Evolutionary conservation across 1,140 invertebrate genomes (phyloP).

Genomic region (Cherax quadricarinatus): DNA sequence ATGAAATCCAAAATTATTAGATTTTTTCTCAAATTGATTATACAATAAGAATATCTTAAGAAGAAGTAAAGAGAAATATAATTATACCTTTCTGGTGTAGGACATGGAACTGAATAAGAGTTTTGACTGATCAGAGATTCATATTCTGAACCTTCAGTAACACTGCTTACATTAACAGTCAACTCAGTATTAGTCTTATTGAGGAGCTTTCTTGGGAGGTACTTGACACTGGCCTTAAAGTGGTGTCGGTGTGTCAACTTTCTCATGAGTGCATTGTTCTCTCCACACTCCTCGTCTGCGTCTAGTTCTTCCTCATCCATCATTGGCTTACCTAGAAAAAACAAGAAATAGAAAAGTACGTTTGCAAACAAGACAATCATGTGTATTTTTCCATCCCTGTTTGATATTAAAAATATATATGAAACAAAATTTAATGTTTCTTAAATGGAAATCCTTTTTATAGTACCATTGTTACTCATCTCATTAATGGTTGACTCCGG

Average conservation of each 20-base stretch:
- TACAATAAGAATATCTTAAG: too few species aligned
- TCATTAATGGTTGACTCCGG: background rate
- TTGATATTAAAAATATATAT: too few species aligned
- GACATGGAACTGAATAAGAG: background rate
- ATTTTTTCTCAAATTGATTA: too few species aligned
- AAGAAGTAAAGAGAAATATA: background rate
- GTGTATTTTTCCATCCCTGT: background rate
- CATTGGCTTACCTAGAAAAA: background rate
- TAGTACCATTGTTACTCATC: background rate
- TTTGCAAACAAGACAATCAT: background rate
- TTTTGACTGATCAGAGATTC: background rate
- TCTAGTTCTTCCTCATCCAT: background rate
- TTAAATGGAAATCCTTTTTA: background rate
- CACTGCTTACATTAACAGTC: background rate
- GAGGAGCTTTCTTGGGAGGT: background rate
- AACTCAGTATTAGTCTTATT: background rate
- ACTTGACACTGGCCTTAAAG: constrained; percentile 51
- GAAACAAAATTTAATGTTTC: background rate
- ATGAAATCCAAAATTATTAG: too few species aligned
- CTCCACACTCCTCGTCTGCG: background rate
- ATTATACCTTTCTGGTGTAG: constrained; percentile 6
- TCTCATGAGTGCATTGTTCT: constrained; percentile 19
- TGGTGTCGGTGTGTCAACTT: constrained; percentile 42
- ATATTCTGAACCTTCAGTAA: background rate
- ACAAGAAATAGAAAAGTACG: background rate